phyloP scores from a whole-genome alignment of 1,140 invertebrate species.

The Micrasema minimum region DNA sequence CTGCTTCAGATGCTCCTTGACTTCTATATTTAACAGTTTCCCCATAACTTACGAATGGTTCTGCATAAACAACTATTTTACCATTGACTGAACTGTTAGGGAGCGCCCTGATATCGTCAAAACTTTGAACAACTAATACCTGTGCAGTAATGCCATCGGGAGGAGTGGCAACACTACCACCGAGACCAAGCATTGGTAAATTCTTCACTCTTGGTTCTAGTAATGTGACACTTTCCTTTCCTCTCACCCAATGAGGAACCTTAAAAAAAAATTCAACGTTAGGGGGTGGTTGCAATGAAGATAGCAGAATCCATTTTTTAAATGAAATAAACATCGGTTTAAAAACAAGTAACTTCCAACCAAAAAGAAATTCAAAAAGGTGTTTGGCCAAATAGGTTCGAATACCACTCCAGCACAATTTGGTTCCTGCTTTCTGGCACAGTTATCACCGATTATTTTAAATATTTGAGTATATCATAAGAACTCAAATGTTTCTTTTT shows the following conservation, averaged over 20 bases:
- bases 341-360: background rate
- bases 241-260: conserved; percentile 62
- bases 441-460: too few species aligned
- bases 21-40: conserved; percentile 67
- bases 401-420: too few species aligned
- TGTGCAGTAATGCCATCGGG: conserved; percentile 72
- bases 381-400: too few species aligned
- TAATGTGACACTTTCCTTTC: conserved; percentile 70
- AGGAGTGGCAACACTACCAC: conserved; percentile 71
- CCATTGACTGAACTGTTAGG: conserved; percentile 64
- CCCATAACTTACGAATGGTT: conserved; percentile 71
- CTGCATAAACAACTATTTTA: conserved; percentile 79
- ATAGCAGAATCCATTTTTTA: too few species aligned
- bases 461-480: too few species aligned
- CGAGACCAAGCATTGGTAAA: conserved; percentile 71
- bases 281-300: too few species aligned
- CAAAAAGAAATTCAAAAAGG: conserved; percentile 23
- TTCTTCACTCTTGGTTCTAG: conserved; percentile 67
- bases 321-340: background rate
- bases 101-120: conserved; percentile 70
- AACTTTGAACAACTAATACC: conserved; percentile 73
- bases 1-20: conserved; percentile 69
- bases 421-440: too few species aligned
- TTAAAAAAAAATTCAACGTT: conserved; percentile 38
- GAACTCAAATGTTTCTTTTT: too few species aligned